Evolutionary conservation across 2,113 vertebrate species (phyloP), one percentile per base, ranked within the genome.

Genomic region (Carassius auratus): DNA sequence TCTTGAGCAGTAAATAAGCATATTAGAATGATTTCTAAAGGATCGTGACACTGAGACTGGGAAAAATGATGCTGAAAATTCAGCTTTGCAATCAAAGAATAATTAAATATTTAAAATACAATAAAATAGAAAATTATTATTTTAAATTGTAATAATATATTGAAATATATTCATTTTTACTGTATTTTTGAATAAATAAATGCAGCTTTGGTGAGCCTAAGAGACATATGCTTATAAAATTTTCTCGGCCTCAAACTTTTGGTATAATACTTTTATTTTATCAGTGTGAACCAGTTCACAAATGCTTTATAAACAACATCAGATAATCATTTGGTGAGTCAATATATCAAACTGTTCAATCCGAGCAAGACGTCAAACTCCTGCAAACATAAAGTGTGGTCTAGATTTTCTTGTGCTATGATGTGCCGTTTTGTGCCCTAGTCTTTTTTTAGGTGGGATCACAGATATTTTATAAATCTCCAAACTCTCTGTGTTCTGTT

Each of bases 401-500:
- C 42, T 68, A 68, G 8, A 64, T 81, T 13, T 48, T 9, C 61
- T 36, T 36, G 36, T 4, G 36, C 4, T 36, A 3, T 36, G 4
- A 3, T 36, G 2, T 45, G 57, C 45, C 19, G 17, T 23, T 30
- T 33, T 55, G 9, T 82, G 30, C 17, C 17, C 15, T 21, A 5
- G 15, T 13, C 71, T 15, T 48, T 21, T 42, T 82, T 55, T 14
- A 69, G 30, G 26, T 36, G 64, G 64, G 48, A 48, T 71, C 64
- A 8, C 23, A 36, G 80, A 48, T 71, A 33, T 21, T 71, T 82
- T 26, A 71, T 83, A 33, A 57, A 66, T 38, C 19, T 2, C 3
- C n/a, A 26, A 4, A 2, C 38, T 12, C 50, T 73, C 21, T 26
- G 85, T 91, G 89, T 69, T 83, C 86, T 62, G 57, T 87, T 79